Evolutionary conservation across 2,888 invertebrate species (phyloP).

Genomic region (Stenodema calcarata): DNA sequence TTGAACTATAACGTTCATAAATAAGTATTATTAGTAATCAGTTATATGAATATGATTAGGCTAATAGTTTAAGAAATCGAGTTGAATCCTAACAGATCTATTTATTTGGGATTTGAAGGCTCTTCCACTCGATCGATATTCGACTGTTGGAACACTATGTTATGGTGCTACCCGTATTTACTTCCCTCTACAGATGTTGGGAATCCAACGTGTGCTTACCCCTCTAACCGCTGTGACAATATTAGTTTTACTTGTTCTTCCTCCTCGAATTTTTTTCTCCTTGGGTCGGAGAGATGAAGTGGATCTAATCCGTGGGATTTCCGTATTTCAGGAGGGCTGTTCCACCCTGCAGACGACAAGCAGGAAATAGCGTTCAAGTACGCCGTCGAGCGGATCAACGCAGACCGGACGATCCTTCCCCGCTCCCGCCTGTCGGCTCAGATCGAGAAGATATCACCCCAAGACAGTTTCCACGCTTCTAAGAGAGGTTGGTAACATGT

Average conservation of each 20-base stretch:
- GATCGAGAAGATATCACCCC: slow-evolving; percentile 86
- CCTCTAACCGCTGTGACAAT: no score
- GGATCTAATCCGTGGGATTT: neutral
- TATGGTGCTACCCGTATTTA: no score
- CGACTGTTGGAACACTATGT: no score
- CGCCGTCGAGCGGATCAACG: slow-evolving; percentile 89
- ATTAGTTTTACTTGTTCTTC: neutral
- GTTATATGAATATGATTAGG: no score
- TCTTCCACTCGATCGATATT: no score
- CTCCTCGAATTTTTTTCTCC: neutral
- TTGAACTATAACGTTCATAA: no score
- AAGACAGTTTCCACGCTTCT: slow-evolving; percentile 93
- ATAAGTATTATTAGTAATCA: no score
- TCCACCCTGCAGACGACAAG: slow-evolving; percentile 85
- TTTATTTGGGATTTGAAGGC: no score
- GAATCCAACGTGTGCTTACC: no score
- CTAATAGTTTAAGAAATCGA: no score
- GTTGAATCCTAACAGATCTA: no score
- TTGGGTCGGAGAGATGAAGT: neutral
- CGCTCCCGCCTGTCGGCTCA: slow-evolving; percentile 87
- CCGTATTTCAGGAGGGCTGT: slow-evolving; percentile 75
- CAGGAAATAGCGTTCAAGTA: slow-evolving; percentile 91
- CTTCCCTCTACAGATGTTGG: no score
- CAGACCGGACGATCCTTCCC: slow-evolving; percentile 80
- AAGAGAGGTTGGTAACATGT: slow-evolving; percentile 75